A percentile compares a stretch with the other conserved stretches of the same genome.
These are phyloP conservation scores for Zosterops pallidus DNA, from an alignment of 2,113 vertebrate genomes.

Conservation along the genomic window DNA sequence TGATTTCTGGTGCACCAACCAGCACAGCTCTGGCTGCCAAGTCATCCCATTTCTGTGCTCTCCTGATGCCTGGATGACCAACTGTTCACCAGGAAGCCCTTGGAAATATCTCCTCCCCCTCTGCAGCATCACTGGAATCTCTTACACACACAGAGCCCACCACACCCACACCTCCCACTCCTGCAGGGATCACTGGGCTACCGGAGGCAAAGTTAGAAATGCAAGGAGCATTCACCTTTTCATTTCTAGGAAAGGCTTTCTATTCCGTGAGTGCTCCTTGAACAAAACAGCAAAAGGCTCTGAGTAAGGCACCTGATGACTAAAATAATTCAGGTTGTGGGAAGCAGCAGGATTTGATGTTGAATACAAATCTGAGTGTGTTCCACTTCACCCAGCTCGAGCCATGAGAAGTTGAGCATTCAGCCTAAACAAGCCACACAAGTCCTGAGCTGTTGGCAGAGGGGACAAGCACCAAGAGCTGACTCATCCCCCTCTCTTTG, in stretches of 20 bases:
- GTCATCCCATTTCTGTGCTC: background rate
- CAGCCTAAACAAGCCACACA: background rate
- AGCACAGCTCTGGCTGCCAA: background rate
- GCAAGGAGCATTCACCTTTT: background rate
- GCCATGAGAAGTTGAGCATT: background rate
- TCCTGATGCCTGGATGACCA: background rate
- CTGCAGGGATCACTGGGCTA: slow-evolving; percentile 51
- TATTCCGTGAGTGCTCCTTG: background rate
- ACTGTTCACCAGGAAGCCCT: slow-evolving; percentile 13
- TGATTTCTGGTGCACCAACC: background rate
- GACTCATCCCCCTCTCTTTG: slow-evolving; percentile 5
- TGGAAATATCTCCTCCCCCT: slow-evolving; percentile 17
- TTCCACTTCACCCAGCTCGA: background rate
- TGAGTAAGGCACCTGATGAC: slow-evolving; percentile 57
- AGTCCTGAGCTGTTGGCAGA: background rate
- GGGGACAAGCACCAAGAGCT: background rate
- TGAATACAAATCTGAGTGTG: slow-evolving; percentile 15
- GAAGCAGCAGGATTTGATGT: slow-evolving; percentile 39
- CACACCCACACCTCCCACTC: slow-evolving; percentile 52
- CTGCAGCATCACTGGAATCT: slow-evolving; percentile 61
- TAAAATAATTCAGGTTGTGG: slow-evolving; percentile 41
- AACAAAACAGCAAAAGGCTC: slow-evolving; percentile 23
- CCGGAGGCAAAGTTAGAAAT: slow-evolving; percentile 16
- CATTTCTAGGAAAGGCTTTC: slow-evolving; percentile 34
- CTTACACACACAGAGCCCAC: slow-evolving; percentile 63